phyloP scores from a whole-genome alignment of 2,797 vertebrate species.

The Bufotes viridis region DNA sequence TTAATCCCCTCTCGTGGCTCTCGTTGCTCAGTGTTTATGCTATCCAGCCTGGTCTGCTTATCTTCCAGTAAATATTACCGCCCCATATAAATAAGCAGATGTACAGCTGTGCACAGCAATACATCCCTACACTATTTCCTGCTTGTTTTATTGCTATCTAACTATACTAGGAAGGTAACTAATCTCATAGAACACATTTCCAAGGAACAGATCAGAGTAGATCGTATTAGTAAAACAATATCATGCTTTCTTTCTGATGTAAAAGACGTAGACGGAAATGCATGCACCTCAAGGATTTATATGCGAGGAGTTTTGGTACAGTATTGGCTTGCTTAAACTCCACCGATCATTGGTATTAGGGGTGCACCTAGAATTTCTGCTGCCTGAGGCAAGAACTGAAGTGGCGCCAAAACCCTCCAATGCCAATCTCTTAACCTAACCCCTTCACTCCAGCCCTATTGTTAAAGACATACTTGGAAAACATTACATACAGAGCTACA shows the following conservation, averaged over 20 bases:
- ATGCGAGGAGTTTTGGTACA: neutral
- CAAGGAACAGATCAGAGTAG: neutral
- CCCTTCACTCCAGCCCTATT: too few species aligned
- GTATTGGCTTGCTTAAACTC: too few species aligned
- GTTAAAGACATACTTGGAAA: too few species aligned
- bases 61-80: constrained; percentile 10
- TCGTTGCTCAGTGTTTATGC: neutral
- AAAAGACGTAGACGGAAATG: neutral
- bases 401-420: too few species aligned
- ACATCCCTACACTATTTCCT: neutral
- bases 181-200: neutral
- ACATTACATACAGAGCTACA: too few species aligned
- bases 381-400: too few species aligned
- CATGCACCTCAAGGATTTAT: neutral
- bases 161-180: neutral
- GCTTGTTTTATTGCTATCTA: neutral
- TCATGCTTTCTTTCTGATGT: neutral
- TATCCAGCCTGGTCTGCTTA: neutral
- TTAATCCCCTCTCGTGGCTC: neutral
- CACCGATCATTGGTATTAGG: too few species aligned
- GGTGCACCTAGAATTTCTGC: too few species aligned
- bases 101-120: neutral
- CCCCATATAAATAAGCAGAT: neutral
- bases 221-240: neutral
- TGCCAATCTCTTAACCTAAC: too few species aligned